Evolutionary conservation across 2,797 vertebrate genomes (phyloP).

Genomic region (Thamnophis elegans): DNA sequence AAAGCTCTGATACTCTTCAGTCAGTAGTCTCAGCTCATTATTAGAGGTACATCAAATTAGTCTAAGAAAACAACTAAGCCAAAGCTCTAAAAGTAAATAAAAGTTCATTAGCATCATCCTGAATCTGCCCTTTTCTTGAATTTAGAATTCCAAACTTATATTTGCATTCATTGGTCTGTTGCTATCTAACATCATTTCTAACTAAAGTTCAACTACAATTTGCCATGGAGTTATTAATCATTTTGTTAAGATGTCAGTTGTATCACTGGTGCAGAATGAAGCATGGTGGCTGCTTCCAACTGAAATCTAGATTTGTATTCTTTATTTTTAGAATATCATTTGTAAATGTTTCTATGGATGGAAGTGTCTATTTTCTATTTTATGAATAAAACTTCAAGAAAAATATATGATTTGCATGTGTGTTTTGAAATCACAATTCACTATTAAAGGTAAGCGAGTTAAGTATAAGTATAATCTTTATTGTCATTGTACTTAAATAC

Average conservation of each 20-base stretch:
- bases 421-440: neutral
- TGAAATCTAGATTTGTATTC: accelerated
- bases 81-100: neutral
- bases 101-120: neutral
- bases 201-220: neutral
- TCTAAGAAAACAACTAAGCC: neutral
- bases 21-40: neutral
- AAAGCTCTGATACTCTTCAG: neutral
- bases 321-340: neutral
- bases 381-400: slow-evolving; percentile 39
- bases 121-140: neutral
- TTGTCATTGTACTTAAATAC: no score
- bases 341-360: neutral
- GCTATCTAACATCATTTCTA: neutral
- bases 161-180: neutral
- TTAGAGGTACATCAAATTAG: neutral
- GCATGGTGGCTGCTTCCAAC: neutral
- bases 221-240: neutral
- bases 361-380: slow-evolving; percentile 44
- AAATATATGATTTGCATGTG: neutral
- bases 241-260: neutral
- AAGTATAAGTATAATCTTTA: no score
- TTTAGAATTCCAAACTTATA: neutral
- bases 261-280: neutral
- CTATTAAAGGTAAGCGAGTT: neutral